phyloP scores from a whole-genome alignment of 2,797 vertebrate genomes.

The Botia almorhae region DNA sequence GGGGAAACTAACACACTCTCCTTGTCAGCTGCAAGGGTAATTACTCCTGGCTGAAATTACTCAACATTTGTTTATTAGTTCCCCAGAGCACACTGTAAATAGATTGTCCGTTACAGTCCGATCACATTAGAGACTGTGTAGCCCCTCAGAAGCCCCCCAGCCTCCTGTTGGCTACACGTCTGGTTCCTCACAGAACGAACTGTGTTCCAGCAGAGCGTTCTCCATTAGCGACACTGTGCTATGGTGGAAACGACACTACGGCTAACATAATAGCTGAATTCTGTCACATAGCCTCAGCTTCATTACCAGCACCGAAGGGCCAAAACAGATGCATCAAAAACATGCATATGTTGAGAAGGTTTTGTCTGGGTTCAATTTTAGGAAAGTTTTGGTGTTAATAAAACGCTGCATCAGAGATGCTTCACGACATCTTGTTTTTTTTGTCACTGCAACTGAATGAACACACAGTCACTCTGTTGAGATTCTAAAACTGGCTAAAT shows the following conservation, averaged over 20 bases:
- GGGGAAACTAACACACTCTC: constrained; percentile 99
- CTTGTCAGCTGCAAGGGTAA: constrained; percentile 99
- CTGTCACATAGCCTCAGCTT: constrained; percentile 82
- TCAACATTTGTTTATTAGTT: constrained; percentile 99
- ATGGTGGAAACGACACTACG: constrained; percentile 87
- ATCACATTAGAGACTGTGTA: constrained; percentile 91
- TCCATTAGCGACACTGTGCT: constrained; percentile 93
- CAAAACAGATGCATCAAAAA: constrained; percentile 19
- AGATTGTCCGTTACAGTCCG: constrained; percentile 99
- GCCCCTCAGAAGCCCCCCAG: constrained; percentile 69
- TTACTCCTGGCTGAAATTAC: constrained; percentile 99
- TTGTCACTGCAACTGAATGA: too few species aligned
- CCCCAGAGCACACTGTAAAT: constrained; percentile 99
- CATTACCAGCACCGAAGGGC: constrained; percentile 68
- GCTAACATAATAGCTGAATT: constrained; percentile 82
- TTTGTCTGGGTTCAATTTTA: too few species aligned
- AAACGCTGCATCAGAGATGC: background rate
- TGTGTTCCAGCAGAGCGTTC: constrained; percentile 96
- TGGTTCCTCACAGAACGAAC: constrained; percentile 97
- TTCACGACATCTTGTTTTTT: too few species aligned
- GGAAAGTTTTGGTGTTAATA: background rate
- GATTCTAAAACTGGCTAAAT: background rate
- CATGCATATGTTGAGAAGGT: background rate
- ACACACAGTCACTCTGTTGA: background rate
- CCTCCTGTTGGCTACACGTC: constrained; percentile 96